Conservation (phyloP, 2,113 vertebrate species). For the Noctilio leporinus region DNA sequence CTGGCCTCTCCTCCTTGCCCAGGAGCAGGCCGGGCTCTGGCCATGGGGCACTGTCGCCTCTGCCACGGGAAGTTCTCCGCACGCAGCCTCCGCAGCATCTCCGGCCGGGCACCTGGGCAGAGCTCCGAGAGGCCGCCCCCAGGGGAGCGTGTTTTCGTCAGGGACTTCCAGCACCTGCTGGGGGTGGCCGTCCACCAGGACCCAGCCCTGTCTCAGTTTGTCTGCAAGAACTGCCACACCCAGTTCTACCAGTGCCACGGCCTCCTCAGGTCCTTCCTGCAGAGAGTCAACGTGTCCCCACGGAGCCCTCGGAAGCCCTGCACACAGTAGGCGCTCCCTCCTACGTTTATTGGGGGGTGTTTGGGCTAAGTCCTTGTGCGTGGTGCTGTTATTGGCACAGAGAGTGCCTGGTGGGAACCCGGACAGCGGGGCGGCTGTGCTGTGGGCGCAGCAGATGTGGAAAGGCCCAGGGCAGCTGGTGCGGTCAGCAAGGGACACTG, state of each 20-base stretch:
- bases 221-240: constrained; percentile 93
- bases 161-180: constrained; percentile 92
- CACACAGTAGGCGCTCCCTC: constrained; percentile 75
- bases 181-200: constrained; percentile 88
- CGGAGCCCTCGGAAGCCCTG: constrained; percentile 62
- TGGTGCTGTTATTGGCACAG: background rate
- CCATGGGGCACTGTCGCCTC: constrained; percentile 88
- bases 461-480: background rate
- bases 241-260: constrained; percentile 97
- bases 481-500: background rate
- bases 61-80: constrained; percentile 95
- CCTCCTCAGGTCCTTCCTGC: constrained; percentile 88
- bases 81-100: constrained; percentile 88
- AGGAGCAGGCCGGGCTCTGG: constrained; percentile 77
- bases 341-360: background rate
- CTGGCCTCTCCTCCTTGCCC: background rate
- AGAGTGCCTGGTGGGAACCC: background rate
- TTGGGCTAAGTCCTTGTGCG: background rate
- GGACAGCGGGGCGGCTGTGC: background rate
- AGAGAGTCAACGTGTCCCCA: constrained; percentile 88
- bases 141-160: constrained; percentile 83
- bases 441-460: background rate
- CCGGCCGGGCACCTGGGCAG: constrained; percentile 76
- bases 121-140: constrained; percentile 74
- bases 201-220: constrained; percentile 86